Percentiles rank a stretch among this genome's conserved stretches.
These are phyloP conservation scores for Reinhardtius hippoglossoides DNA, from an alignment of 2,113 vertebrate genomes.

Conservation along the genomic window DNA sequence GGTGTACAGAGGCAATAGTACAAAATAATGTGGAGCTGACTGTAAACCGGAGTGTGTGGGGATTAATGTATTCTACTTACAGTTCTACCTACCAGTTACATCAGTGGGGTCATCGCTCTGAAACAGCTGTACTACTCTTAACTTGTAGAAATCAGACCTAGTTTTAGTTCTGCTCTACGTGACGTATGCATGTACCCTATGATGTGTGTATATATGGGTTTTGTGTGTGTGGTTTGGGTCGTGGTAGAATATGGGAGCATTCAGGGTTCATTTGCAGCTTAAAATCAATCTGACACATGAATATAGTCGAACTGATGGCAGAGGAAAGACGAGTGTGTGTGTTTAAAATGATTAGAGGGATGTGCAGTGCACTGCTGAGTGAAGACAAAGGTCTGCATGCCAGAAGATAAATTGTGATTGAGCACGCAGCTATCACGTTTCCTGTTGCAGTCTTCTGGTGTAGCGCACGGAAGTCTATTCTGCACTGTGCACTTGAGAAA, in stretches of 20 bases:
- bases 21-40: neutral
- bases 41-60: neutral
- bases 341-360: slow-evolving; percentile 14
- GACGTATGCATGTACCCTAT: neutral
- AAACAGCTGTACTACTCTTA: neutral
- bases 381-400: slow-evolving; percentile 6
- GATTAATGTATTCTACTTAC: too few species aligned
- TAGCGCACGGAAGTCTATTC: slow-evolving; percentile 9
- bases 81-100: neutral
- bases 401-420: slow-evolving; percentile 33
- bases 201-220: neutral
- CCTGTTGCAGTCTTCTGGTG: slow-evolving; percentile 35
- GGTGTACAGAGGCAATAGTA: too few species aligned
- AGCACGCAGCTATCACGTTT: slow-evolving; percentile 30
- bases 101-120: neutral
- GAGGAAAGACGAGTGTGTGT: slow-evolving; percentile 2
- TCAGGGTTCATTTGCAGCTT: neutral
- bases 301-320: neutral
- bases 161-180: neutral
- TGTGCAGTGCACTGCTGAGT: neutral
- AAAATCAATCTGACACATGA: neutral
- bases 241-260: neutral
- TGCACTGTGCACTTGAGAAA: slow-evolving; percentile 8
- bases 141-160: too few species aligned
- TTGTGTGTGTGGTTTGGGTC: neutral